Evolutionary conservation across 2,888 invertebrate genomes (phyloP).

Genomic region (Drosophila phalerata): DNA sequence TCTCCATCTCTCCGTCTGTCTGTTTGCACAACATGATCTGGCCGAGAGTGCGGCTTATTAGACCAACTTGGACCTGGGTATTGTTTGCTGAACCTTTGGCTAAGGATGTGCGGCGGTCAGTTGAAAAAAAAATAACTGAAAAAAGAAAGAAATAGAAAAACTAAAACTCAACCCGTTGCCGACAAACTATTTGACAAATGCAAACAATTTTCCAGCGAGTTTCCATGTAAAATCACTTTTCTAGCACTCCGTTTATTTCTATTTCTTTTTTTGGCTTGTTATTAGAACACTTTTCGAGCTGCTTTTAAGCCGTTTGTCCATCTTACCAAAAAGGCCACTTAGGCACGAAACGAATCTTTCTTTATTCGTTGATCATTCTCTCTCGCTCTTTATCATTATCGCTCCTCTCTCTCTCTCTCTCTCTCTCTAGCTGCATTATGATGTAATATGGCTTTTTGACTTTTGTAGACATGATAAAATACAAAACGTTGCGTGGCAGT

Average conservation of each 20-base stretch:
- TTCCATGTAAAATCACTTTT: constrained; percentile 64
- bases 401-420: constrained; percentile 25
- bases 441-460: constrained; percentile 81
- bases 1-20: constrained; percentile 36
- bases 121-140: constrained; percentile 50
- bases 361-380: not conserved
- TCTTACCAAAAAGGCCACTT: constrained; percentile 65
- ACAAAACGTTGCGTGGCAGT: constrained; percentile 80
- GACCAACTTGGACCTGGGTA: constrained; percentile 65
- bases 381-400: not conserved
- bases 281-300: constrained; percentile 77
- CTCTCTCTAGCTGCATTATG: constrained; percentile 58
- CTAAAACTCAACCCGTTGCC: constrained; percentile 56
- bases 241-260: constrained; percentile 5
- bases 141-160: constrained; percentile 16
- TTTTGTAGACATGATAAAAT: constrained; percentile 82
- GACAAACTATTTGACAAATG: constrained; percentile 79
- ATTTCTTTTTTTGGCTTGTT: constrained; percentile 65
- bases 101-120: constrained; percentile 73
- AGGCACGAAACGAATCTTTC: constrained; percentile 71
- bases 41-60: constrained; percentile 76
- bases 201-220: constrained; percentile 71
- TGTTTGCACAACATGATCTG: constrained; percentile 80
- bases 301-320: constrained; percentile 48
- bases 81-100: constrained; percentile 73